A percentile compares a stretch with the other conserved stretches of the same genome.
Evolutionary conservation across 1,140 invertebrate genomes (phyloP).

Genomic region (Papilio aristodemus): DNA sequence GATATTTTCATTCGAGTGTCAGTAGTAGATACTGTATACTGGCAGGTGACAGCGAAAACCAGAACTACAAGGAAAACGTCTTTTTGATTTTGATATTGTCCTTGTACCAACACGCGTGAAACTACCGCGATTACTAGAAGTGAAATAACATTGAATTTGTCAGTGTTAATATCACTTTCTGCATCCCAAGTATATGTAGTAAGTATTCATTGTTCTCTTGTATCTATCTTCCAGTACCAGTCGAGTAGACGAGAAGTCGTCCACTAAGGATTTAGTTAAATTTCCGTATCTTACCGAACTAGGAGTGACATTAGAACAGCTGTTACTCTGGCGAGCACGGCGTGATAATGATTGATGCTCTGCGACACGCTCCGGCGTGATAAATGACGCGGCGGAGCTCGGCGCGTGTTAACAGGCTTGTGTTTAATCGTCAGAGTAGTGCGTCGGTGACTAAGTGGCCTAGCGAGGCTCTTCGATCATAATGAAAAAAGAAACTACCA

Average conservation of each 20-base stretch:
- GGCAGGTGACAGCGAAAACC: too few relatives aligned
- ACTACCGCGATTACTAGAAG: too few relatives aligned
- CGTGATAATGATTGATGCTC: slow-evolving; percentile 13
- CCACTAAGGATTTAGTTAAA: slow-evolving; percentile 6
- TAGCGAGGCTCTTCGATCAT: background rate
- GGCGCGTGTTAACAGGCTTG: background rate
- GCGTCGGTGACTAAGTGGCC: background rate
- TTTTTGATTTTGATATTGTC: too few relatives aligned
- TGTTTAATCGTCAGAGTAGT: background rate
- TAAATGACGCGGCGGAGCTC: background rate
- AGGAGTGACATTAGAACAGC: background rate
- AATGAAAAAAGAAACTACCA: too few relatives aligned
- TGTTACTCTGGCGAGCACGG: background rate
- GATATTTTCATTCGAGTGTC: too few relatives aligned
- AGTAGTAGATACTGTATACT: too few relatives aligned
- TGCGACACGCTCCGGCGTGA: background rate
- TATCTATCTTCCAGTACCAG: too few relatives aligned
- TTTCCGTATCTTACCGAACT: background rate
- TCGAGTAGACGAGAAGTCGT: background rate
- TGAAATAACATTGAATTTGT: background rate
- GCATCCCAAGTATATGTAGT: too few relatives aligned
- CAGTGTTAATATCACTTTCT: background rate
- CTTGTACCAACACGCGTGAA: too few relatives aligned
- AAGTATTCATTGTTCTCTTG: background rate
- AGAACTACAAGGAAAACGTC: too few relatives aligned